These are phyloP conservation scores for Bradypodion ventrale DNA, from an alignment of 2,797 vertebrate genomes.

Conservation along the genomic window DNA sequence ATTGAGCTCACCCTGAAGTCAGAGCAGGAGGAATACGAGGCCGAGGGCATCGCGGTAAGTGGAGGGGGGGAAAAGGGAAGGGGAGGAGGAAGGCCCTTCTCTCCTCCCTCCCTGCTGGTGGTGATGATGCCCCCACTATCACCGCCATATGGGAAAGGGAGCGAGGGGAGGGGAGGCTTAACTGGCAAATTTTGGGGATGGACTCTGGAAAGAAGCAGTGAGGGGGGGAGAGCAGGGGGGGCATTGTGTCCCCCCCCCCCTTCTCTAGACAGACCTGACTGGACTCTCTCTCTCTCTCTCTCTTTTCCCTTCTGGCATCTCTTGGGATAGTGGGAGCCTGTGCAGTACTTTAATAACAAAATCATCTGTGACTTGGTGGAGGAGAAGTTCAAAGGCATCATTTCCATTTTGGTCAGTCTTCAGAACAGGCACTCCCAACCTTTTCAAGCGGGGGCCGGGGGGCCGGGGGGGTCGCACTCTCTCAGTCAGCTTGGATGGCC, in stretches of 20 bases:
- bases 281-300: background rate
- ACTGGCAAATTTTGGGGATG: too few species aligned
- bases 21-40: slow-evolving; percentile 96
- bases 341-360: slow-evolving; percentile 98
- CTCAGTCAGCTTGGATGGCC: too few species aligned
- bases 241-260: too few species aligned
- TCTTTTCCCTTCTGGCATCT: background rate
- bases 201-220: too few species aligned
- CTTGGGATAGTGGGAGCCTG: slow-evolving; percentile 90
- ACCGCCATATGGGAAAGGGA: too few species aligned
- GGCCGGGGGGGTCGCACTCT: background rate
- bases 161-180: too few species aligned
- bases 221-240: too few species aligned
- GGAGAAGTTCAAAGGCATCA: slow-evolving; percentile 98
- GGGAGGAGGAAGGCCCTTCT: too few species aligned
- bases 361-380: slow-evolving; percentile 98
- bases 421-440: background rate
- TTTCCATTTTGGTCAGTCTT: slow-evolving; percentile 90
- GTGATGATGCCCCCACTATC: background rate
- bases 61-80: fast-evolving
- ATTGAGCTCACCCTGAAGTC: slow-evolving; percentile 96
- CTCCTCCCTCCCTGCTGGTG: too few species aligned
- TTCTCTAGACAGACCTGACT: too few species aligned
- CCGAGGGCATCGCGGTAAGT: slow-evolving; percentile 95
- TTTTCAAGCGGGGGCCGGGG: background rate